A percentile compares a stretch with the other conserved stretches of the same genome.
Conservation (phyloP, 2,888 invertebrate genomes). For the Coenonympha arcania region DNA sequence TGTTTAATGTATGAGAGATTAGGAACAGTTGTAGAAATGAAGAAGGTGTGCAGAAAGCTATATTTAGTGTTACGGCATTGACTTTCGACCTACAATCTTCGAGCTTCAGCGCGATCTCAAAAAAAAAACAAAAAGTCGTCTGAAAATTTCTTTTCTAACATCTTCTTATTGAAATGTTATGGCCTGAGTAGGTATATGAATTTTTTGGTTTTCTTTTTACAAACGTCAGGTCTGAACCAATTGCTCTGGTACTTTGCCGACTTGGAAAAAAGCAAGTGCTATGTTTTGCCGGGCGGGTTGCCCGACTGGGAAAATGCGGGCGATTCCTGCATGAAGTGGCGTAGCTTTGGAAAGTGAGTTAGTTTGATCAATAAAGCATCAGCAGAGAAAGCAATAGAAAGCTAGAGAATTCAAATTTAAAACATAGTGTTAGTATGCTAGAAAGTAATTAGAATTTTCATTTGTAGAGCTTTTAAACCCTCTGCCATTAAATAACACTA, state of each 20-base stretch:
- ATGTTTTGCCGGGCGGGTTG: conserved; percentile 78
- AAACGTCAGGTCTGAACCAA: conserved; percentile 81
- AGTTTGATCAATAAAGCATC: background rate
- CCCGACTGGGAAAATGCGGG: conserved; percentile 85
- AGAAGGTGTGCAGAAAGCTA: no score
- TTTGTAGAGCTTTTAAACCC: no score
- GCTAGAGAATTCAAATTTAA: background rate
- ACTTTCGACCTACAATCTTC: no score
- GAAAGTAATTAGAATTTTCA: no score
- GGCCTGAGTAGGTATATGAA: background rate
- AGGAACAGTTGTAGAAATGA: no score
- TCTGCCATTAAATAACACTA: no score
- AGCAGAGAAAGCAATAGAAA: background rate
- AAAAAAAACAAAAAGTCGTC: no score
- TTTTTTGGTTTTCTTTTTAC: background rate
- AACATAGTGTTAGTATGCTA: background rate
- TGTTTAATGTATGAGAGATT: no score
- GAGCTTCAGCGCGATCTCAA: no score
- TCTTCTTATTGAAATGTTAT: no score
- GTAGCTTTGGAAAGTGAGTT: conserved; percentile 86
- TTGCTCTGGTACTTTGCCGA: conserved; percentile 95
- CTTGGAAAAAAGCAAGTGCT: conserved; percentile 86
- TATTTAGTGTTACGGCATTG: no score
- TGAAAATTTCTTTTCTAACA: no score
- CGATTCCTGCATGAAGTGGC: conserved; percentile 89